Evolutionary conservation across 2,113 vertebrate species (phyloP), one percentile per base, ranked within the genome.

Genomic region (Cromileptes altivelis): DNA sequence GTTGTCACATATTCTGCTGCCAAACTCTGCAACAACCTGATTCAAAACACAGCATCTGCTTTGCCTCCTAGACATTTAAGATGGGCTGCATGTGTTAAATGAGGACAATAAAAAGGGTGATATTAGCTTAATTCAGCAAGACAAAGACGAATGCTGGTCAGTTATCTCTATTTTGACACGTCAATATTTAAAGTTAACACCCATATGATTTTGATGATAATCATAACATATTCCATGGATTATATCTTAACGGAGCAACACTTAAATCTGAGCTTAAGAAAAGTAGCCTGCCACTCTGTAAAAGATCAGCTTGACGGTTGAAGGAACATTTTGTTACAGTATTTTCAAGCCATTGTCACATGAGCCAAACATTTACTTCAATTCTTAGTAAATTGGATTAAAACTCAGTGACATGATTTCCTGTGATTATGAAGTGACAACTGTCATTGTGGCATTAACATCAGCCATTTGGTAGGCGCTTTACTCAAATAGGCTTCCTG

Each of bases 401-500:
- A 52, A 75, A 62, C 10, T 65, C 23, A 47, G 1, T 42, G 56
- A 69, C 4, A 9, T 33, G 25, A 13, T 60, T 55, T 56, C 25
- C 65, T 0, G 3, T 45, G 49, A 47, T 19, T 70, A 14, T 47
- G 11, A 53, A 53, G 11, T 1, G 58, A 56, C 40, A 53, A n/a
- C 12, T n/a, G 19, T 17, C 18, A 56, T 62, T 15, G 17, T 19
- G 8, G 11, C 33, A 74, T 70, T 52, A 73, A 45, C 7, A 0
- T 37, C 57, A 50, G 17, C 58, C n/a, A 55, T 70, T 56, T 65
- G 75, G 23, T 52, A 1, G 2, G 23, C 4, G 0, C 27, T 63
- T 61, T 23, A 57, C 33, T 82, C 18, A 58, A 45, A 73, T 3
- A 62, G 19, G 27, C 47, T 75, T 74, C 14, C 10, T 52, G 49